Evolutionary conservation across 1,140 invertebrate species (phyloP).

Genomic region (Pseudoatta argentina): DNA sequence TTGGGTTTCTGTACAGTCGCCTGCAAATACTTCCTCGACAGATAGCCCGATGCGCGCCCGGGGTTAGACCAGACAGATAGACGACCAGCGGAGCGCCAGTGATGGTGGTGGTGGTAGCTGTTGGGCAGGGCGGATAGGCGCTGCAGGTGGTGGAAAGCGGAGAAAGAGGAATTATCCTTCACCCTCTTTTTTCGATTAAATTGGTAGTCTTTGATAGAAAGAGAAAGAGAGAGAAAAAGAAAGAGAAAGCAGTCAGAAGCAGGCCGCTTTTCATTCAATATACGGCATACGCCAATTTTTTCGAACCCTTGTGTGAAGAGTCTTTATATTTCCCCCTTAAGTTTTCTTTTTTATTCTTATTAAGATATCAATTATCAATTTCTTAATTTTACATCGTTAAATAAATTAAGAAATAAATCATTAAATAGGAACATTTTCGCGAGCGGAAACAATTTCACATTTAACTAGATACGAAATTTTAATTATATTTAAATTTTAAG

Average conservation of each 20-base stretch:
- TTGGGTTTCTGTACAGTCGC: conserved; percentile 84
- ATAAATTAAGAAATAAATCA: not conserved
- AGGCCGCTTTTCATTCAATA: conserved; percentile 5
- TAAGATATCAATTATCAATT: not conserved
- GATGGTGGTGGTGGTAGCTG: conserved; percentile 10
- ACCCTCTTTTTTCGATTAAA: conserved; percentile 73
- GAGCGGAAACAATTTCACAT: not conserved
- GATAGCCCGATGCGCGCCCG: conserved; percentile 64
- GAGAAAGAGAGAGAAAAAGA: not conserved
- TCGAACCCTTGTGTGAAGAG: not conserved
- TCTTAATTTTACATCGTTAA: not conserved
- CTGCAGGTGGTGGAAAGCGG: conserved; percentile 27
- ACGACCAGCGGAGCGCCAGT: not conserved
- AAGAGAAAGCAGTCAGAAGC: conserved; percentile 42
- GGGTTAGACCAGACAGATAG: conserved; percentile 50
- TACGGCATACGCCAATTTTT: conserved; percentile 49
- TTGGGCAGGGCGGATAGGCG: conserved; percentile 52
- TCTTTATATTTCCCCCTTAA: not conserved
- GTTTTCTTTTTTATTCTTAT: not conserved
- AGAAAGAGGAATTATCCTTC: conserved; percentile 73
- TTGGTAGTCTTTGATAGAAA: conserved; percentile 39
- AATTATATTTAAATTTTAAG: not conserved
- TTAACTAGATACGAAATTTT: not conserved
- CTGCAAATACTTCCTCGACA: conserved; percentile 82
- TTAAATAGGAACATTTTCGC: not conserved